Conservation (phyloP, 2,797 vertebrate species). For the Acridotheres tristis region DNA sequence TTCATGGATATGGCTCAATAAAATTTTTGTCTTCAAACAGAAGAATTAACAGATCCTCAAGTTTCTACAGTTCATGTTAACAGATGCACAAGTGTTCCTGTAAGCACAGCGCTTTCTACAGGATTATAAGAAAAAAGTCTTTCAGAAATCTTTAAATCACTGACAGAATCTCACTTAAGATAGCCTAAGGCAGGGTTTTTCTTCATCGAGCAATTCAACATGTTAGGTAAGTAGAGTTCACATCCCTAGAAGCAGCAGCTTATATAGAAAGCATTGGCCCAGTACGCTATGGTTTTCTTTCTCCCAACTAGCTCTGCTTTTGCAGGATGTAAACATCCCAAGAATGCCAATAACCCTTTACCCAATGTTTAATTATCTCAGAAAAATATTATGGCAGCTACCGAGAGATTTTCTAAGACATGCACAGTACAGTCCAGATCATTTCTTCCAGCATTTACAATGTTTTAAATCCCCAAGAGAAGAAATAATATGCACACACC, state of each 20-base stretch:
- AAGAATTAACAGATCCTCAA: neutral
- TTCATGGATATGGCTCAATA: neutral
- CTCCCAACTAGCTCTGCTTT: neutral
- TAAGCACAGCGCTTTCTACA: neutral
- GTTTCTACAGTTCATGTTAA: neutral
- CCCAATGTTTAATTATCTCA: neutral
- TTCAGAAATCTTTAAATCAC: neutral
- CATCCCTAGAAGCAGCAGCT: neutral
- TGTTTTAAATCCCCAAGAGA: neutral
- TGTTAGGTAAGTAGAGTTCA: neutral
- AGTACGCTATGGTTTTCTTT: neutral
- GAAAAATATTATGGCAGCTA: neutral
- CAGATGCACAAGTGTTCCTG: neutral
- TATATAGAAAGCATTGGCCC: neutral
- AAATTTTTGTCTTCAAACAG: neutral
- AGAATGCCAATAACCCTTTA: neutral
- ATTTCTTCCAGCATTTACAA: neutral
- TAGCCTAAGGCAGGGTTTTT: neutral
- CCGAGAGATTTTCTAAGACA: neutral
- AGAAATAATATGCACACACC: neutral
- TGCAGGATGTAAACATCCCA: neutral
- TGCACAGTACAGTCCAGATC: neutral
- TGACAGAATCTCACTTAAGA: neutral
- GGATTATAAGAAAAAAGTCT: neutral
- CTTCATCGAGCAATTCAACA: neutral